phyloP scores from a whole-genome alignment of 2,113 vertebrate species.

The Tor tambroides region DNA sequence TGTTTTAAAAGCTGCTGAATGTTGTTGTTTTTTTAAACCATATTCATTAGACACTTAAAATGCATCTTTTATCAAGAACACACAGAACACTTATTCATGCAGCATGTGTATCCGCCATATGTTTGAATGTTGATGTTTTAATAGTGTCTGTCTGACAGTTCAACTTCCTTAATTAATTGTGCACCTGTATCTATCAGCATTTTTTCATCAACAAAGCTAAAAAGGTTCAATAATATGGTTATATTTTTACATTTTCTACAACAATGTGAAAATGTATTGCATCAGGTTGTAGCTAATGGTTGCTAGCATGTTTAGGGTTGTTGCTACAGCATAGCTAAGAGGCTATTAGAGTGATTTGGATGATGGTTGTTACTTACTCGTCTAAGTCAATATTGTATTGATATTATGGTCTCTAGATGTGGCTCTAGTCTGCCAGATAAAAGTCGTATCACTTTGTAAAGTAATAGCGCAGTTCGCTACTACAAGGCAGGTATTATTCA shows the following conservation, averaged over 20 bases:
- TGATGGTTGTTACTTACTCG: neutral
- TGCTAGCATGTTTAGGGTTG: neutral
- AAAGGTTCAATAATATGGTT: neutral
- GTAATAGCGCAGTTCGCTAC: neutral
- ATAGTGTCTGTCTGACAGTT: neutral
- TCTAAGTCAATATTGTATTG: neutral
- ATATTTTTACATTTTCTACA: neutral
- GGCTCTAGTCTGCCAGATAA: neutral
- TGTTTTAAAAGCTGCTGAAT: neutral
- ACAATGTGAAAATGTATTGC: neutral
- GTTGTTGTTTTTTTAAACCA: constrained; percentile 8
- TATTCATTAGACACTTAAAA: neutral
- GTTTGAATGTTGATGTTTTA: neutral
- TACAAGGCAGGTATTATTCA: neutral
- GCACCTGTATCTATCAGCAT: neutral
- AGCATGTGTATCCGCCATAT: neutral
- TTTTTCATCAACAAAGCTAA: neutral
- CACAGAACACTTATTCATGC: neutral
- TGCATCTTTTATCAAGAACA: neutral
- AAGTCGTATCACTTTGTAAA: neutral
- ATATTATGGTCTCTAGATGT: neutral
- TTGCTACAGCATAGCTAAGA: neutral
- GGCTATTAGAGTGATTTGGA: neutral
- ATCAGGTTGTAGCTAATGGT: neutral
- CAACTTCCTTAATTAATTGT: neutral